These are phyloP conservation scores for Chelon auratus DNA, from an alignment of 2,797 vertebrate genomes.

Conservation along the genomic window DNA sequence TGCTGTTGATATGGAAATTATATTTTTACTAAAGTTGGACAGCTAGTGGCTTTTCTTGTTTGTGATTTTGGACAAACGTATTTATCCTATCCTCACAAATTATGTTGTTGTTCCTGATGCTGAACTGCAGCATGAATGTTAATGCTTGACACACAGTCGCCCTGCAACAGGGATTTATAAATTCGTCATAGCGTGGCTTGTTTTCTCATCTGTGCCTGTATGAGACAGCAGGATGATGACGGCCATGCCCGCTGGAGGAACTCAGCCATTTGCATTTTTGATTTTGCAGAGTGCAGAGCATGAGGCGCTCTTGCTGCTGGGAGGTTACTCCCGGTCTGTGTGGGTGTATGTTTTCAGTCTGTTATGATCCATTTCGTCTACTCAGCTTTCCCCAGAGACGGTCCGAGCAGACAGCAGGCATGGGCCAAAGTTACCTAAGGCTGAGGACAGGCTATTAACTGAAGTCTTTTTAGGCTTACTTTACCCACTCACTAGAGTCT, in stretches of 20 bases:
- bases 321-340: slow-evolving; percentile 46
- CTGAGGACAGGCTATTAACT: slow-evolving; percentile 42
- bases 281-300: slow-evolving; percentile 57
- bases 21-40: not conserved
- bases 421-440: slow-evolving; percentile 37
- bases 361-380: slow-evolving; percentile 56
- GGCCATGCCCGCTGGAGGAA: slow-evolving; percentile 34
- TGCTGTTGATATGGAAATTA: slow-evolving; percentile 1
- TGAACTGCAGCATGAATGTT: slow-evolving; percentile 51
- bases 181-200: slow-evolving; percentile 55
- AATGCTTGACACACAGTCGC: slow-evolving; percentile 46
- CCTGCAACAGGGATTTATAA: slow-evolving; percentile 45
- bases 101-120: slow-evolving; percentile 11
- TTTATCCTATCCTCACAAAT: slow-evolving; percentile 18
- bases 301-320: slow-evolving; percentile 25
- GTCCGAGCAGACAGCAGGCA: slow-evolving; percentile 46
- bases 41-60: not conserved
- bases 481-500: slow-evolving; percentile 26
- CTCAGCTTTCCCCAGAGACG: slow-evolving; percentile 56
- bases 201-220: slow-evolving; percentile 46
- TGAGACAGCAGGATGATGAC: slow-evolving; percentile 47
- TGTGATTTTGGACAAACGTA: slow-evolving; percentile 7
- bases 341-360: slow-evolving; percentile 30
- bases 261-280: slow-evolving; percentile 67
- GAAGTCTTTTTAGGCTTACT: slow-evolving; percentile 23